Percentiles rank a stretch among this genome's conserved stretches.
phyloP scores from a whole-genome alignment of 1,140 invertebrate species.

The Aphaenogaster floridana region DNA sequence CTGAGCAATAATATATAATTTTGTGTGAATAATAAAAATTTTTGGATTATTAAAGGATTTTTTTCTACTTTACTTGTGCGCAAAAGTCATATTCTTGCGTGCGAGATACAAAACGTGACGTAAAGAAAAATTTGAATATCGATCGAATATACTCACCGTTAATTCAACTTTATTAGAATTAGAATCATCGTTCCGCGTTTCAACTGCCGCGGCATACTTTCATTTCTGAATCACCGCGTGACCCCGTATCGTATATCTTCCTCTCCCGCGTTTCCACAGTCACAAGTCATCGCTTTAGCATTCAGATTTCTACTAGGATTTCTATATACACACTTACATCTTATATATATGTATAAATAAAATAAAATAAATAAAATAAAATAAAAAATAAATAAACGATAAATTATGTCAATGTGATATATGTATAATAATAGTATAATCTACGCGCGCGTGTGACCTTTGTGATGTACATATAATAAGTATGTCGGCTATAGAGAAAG shows the following conservation, averaged over 20 bases:
- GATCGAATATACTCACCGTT: background rate
- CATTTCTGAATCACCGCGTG: constrained; percentile 19
- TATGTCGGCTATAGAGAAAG: background rate
- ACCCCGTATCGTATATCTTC: background rate
- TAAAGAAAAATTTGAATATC: background rate
- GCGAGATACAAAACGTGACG: background rate
- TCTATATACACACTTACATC: background rate
- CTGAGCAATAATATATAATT: background rate
- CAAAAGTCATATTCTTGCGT: background rate
- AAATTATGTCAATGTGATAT: background rate
- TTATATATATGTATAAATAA: background rate
- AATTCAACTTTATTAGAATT: constrained; percentile 11
- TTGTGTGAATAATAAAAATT: background rate
- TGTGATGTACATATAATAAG: background rate
- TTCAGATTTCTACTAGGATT: background rate
- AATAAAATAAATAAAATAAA: too few species aligned
- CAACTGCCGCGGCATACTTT: constrained; percentile 14
- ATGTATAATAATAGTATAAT: background rate
- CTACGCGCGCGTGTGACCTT: background rate
- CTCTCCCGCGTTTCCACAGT: constrained; percentile 26
- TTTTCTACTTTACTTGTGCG: background rate
- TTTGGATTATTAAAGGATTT: background rate
- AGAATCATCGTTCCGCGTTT: background rate
- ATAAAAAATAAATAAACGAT: too few species aligned
- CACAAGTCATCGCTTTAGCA: background rate